Percentiles rank a stretch among this genome's conserved stretches.
Conservation (phyloP, 2,797 vertebrate species). For the Heteromormyrus szaboi region DNA sequence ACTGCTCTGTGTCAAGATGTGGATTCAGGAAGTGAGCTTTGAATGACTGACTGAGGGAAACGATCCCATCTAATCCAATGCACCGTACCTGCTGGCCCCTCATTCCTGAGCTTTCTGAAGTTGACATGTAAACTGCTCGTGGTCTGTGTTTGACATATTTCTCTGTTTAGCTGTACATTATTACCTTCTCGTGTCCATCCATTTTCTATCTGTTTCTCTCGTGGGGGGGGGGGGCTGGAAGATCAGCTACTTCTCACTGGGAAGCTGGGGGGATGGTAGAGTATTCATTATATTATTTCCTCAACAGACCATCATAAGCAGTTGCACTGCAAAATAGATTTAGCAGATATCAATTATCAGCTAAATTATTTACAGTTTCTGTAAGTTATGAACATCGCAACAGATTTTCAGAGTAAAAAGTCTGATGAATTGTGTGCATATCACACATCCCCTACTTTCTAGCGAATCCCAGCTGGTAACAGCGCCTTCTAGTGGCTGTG, state of each 20-base stretch:
- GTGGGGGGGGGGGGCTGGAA: not conserved
- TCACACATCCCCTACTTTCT: not conserved
- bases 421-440: not conserved
- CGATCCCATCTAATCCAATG: not conserved
- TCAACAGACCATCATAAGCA: not conserved
- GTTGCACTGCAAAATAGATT: not conserved
- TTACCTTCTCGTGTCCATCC: not conserved
- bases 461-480: constrained; percentile 45
- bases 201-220: not conserved
- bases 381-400: not conserved
- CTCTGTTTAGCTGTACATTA: not conserved
- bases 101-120: not conserved
- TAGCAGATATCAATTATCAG: not conserved
- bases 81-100: not conserved
- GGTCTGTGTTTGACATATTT: not conserved
- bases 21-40: not conserved
- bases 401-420: not conserved
- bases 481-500: constrained; percentile 63
- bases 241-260: not conserved
- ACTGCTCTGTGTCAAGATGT: not conserved
- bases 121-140: not conserved
- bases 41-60: not conserved
- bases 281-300: not conserved
- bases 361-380: not conserved
- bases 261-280: not conserved